phyloP scores from a whole-genome alignment of 2,113 vertebrate species.

The Pachypanchax playfairii region DNA sequence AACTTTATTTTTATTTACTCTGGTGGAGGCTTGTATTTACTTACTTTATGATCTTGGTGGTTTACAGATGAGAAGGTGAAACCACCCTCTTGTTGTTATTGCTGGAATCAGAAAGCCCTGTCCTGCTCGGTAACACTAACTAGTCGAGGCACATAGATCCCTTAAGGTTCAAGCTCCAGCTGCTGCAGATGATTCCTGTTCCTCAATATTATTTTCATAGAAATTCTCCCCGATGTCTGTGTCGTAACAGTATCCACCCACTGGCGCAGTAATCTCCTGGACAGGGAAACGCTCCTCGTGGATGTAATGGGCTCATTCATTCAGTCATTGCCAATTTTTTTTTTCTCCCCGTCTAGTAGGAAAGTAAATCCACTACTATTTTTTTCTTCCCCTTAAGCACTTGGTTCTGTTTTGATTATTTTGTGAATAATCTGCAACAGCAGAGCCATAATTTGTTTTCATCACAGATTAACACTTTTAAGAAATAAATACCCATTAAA shows the following conservation, averaged over 20 bases:
- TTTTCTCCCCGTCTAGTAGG: slow-evolving; percentile 58
- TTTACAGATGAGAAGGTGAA: slow-evolving; percentile 36
- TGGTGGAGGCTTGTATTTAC: slow-evolving; percentile 18
- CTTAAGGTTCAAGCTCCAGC: slow-evolving; percentile 47
- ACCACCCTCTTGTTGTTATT: slow-evolving; percentile 30
- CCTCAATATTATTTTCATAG: slow-evolving; percentile 71
- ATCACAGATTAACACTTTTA: slow-evolving; percentile 28
- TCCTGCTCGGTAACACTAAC: slow-evolving; percentile 20
- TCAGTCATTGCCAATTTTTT: slow-evolving; percentile 75
- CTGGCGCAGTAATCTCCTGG: slow-evolving; percentile 74
- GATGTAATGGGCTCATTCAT: slow-evolving; percentile 71
- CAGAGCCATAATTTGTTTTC: slow-evolving; percentile 25
- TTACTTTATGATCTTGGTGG: slow-evolving; percentile 60
- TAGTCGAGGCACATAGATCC: slow-evolving; percentile 39
- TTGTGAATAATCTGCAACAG: slow-evolving; percentile 29
- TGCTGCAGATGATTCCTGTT: slow-evolving; percentile 71
- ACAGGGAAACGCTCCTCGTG: slow-evolving; percentile 70
- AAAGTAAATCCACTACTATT: slow-evolving; percentile 65
- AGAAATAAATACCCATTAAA: slow-evolving; percentile 26
- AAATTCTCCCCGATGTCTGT: slow-evolving; percentile 61
- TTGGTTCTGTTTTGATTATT: slow-evolving; percentile 54
- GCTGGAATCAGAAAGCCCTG: slow-evolving; percentile 29
- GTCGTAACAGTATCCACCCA: slow-evolving; percentile 73
- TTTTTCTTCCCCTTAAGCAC: slow-evolving; percentile 36
- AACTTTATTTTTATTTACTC: slow-evolving; percentile 1